Evolutionary conservation across 2,113 vertebrate genomes (phyloP).

Genomic region (Circaetus gallicus): DNA sequence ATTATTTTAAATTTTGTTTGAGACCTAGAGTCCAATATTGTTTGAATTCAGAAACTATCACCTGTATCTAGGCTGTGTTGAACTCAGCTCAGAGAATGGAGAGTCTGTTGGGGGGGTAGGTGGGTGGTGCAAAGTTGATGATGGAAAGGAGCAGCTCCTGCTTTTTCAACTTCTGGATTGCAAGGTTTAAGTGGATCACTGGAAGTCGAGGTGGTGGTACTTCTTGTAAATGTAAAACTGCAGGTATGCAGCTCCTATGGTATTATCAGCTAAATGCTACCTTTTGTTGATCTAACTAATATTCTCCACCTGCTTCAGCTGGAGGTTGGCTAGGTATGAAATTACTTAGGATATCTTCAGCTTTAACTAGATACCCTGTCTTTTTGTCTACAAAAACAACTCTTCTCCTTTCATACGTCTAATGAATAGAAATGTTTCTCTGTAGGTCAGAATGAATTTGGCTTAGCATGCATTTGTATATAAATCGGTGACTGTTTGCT

Average conservation of each 20-base stretch:
- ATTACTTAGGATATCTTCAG: neutral
- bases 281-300: neutral
- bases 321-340: neutral
- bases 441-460: neutral
- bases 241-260: neutral
- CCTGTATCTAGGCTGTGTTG: neutral
- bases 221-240: neutral
- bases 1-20: neutral
- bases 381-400: neutral
- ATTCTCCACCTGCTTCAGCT: neutral
- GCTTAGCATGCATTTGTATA: neutral
- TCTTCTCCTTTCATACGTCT: neutral
- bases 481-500: neutral
- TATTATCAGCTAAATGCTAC: neutral
- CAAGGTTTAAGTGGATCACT: neutral
- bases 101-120: neutral
- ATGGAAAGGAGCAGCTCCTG: neutral
- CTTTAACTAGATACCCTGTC: neutral
- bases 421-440: neutral
- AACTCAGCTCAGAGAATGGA: neutral
- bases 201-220: neutral
- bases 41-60: neutral
- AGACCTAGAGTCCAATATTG: neutral
- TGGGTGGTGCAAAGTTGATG: neutral
- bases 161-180: neutral